Evolutionary conservation across 2,888 invertebrate genomes (phyloP), one percentile per base, ranked within the genome.

Genomic region (Erpobdella octoculata): DNA sequence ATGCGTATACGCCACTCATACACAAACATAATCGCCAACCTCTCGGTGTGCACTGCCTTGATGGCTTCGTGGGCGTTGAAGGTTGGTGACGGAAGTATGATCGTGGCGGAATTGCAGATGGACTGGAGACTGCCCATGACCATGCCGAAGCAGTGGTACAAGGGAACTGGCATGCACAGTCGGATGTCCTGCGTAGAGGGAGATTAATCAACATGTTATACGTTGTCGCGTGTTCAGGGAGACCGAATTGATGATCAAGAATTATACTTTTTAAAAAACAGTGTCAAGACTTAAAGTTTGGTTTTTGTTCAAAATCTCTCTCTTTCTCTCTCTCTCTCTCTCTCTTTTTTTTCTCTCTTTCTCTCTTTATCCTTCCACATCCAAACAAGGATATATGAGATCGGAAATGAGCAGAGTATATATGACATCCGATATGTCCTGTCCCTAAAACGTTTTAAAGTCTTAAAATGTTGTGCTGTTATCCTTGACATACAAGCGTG

Each of bases 81-180:
- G 0, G 79, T 77, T 2, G 81, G 80, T 2, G 83, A 79, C 0
- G 86, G 85, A 73, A 83, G 83, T 9, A 86, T 83, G 71, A 80
- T 77, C 0, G 81, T 81, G 18, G 82, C 78, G 18, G 82, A 82
- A 78, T 86, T 84, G 36, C 87, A 85, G 33, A 90, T 78, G 8
- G 84, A 85, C 0, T 86, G 84, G 37, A 89, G 77, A 31, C 88
- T 84, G 0, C 88, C 88, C 61, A 88, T 83, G 0, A 88, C 86
- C 73, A 89, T 87, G 0, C 91, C 92, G 80, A 88, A 92, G 41
- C 89, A 90, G 81, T 93, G 93, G 80, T 91, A 92, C 33, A 91
- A 85, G 0, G 92, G 92, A 25, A 90, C 89, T 78, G 89, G 89
- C 1, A 84, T 72, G 76, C 85, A 85, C 15, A 84, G 78, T 9